These are phyloP conservation scores for Sminthopsis crassicaudata DNA, from an alignment of 2,113 vertebrate genomes.

Conservation along the genomic window DNA sequence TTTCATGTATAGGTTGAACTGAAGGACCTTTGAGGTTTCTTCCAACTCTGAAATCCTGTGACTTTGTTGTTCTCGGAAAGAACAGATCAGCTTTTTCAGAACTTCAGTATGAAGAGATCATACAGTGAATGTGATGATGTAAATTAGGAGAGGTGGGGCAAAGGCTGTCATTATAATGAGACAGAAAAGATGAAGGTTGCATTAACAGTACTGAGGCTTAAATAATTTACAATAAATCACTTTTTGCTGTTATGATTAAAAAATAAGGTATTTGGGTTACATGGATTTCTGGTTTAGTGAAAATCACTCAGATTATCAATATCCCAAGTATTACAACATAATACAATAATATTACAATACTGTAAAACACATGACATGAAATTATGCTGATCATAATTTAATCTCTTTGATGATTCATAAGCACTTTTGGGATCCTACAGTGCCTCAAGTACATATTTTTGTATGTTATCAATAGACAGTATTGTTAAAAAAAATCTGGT, in stretches of 20 bases:
- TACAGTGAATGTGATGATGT: background rate
- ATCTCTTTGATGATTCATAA: constrained; percentile 12
- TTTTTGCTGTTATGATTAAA: constrained; percentile 22
- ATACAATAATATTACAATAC: background rate
- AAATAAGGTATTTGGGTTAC: background rate
- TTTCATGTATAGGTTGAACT: no score
- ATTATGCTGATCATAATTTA: constrained; percentile 14
- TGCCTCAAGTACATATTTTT: background rate
- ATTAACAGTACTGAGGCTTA: background rate
- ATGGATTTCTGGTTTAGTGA: background rate
- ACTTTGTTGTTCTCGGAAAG: background rate
- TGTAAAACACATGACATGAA: background rate
- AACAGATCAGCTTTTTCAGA: background rate
- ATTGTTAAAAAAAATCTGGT: background rate
- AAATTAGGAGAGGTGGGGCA: background rate
- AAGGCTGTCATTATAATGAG: background rate
- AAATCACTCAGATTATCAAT: constrained; percentile 11
- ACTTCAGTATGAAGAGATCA: background rate
- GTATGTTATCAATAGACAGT: constrained; percentile 12
- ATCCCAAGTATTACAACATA: constrained; percentile 19
- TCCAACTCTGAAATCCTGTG: background rate
- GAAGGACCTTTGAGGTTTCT: background rate
- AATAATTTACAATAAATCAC: constrained; percentile 52
- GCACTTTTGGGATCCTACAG: background rate
- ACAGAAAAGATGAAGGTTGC: background rate